Base-by-base conservation (phyloP, 2,797 vertebrate genomes). In the Agapornis canus region DNA sequence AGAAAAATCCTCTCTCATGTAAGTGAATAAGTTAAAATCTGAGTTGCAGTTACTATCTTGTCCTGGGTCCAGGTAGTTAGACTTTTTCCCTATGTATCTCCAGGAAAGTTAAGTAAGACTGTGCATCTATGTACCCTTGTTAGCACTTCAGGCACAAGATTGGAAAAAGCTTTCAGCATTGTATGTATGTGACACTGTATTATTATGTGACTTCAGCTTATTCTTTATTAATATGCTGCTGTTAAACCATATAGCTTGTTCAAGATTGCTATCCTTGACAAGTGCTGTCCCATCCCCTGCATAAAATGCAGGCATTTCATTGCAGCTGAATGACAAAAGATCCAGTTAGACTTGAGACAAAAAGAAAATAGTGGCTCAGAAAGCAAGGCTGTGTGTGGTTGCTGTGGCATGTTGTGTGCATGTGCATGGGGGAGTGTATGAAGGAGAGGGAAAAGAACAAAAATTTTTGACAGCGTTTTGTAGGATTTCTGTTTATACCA, bases 381-480 rank as follows among this genome's bases (percentile, higher is more conserved):
- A 94, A 47, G 21, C n/a, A 42, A 86, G 19, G 21, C 29, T 56
- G 4, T 43, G 3, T 48, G 20, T 70, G 13, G 6, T 13, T 87
- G 6, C 10, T 27, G 14, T 31, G 9, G 37, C 20, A 2, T 57
- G 43, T 37, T 15, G 22, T 12, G 5, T 25, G 9, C 39, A 7
- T 11, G 11, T 21, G 5, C 2, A 13, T 2, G 5, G 3, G 15
- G 3, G 12, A 29, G 6, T 59, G 11, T 64, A 3, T 39, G 29
- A 54, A 63, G 35, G 29, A 54, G 17, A 51, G 2, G 8, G n/a
- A 45, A 68, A 68, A 76, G 6, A 9, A 13, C 11, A 35, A 32
- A n/a, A 20, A 7, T 20, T 60, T 76, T 57, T 68, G 15, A 13
- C 26, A 42, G 8, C 2, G 1, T 84, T 68, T 78, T 86, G 6